Evolutionary conservation across 2,888 invertebrate species (phyloP), one percentile per base, ranked within the genome.

Genomic region (Fissipunctia ypsillon): DNA sequence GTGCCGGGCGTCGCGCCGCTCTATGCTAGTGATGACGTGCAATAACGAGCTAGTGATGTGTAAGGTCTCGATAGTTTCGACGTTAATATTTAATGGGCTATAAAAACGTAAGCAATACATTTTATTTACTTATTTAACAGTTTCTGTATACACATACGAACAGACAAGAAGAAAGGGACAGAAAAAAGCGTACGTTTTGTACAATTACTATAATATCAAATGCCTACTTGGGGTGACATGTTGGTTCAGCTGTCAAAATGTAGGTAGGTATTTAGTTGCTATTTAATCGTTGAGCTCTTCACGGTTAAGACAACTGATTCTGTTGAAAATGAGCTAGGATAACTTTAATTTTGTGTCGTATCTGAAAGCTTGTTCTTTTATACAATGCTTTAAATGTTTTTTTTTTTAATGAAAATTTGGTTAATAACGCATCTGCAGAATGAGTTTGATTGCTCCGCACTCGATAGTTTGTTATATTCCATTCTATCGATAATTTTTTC

Each of bases 11-110:
- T 86, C 89, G 89, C 85, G 87, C 84, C 89, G 88, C 86, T 87
- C 87, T 82, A 80, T 91, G 90, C 91, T 91, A 92, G 92, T 93
- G 93, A 93, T 94, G 95, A 94, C 93, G 94, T 93, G 94, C 93
- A 91, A 93, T 95, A 95, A 94, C 93, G 90, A 94, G 91, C 89
- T 93, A 92, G 93, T 83, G 91, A 48, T 78, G 90, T 69, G 69
- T 12, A 6, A 1, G n/a, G 9, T 74, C 43, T 86, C 86, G 88
- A 87, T 85, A 65, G 25, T 59, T 59, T 50, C 38, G 3, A 16
- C 16, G 3, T 78, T 14, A 52, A 71, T 64, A 25, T 70, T 61
- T 35, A 50, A 54, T 60, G 10, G n/a, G 9, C 2, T n/a, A 31
- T 16, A 35, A 31, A 69, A 25, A 60, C 7, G n/a, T 7, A 19